Base-by-base conservation (phyloP, 1,140 invertebrate genomes). In the Drosophila sulfurigaster region DNA sequence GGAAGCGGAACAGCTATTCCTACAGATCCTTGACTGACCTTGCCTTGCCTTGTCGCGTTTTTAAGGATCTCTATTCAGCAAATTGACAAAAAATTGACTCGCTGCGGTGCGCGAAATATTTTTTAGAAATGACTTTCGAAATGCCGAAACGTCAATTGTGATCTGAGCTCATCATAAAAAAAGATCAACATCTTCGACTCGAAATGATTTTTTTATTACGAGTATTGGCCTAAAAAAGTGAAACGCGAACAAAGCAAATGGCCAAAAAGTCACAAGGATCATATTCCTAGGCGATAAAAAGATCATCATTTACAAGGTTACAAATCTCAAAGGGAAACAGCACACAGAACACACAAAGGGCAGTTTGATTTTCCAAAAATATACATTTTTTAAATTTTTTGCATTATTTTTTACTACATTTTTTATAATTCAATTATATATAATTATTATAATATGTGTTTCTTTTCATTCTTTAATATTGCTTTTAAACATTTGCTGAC, bases 201-300 rank as follows among this genome's bases (percentile, higher is more conserved):
- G 64, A 79, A 75, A 89, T 88, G 65, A 88, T 83, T 82, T 80
- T 79, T 83, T 88, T 88, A 88, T 89, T 79, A n/a, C n/a, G n/a
- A n/a, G n/a, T n/a, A 67, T 46, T 60, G 60, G 56, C 45, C 54
- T 72, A 60, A 88, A 83, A 88, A 87, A 88, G 35, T 74, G 75
- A 81, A 52, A 67, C 20, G 51, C 1, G 28, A 48, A 56, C 72
- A 75, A 56, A 15, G 30, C 49, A 64, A 63, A 35, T 48, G 30
- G 5, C 30, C 66, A 78, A 79, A 79, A 82, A 82, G 72, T 68
- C 75, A 51, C 15, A 28, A 41, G 57, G 49, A 54, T 58, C n/a
- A 38, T 2, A 46, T 41, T 5, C 41, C 48, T 11, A 13, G 51
- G 15, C 38, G 58, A 45, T 60, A 35, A 16, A 56, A 45, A 45